These are phyloP conservation scores for Volucella inanis DNA, from an alignment of 2,888 invertebrate genomes.

Conservation along the genomic window DNA sequence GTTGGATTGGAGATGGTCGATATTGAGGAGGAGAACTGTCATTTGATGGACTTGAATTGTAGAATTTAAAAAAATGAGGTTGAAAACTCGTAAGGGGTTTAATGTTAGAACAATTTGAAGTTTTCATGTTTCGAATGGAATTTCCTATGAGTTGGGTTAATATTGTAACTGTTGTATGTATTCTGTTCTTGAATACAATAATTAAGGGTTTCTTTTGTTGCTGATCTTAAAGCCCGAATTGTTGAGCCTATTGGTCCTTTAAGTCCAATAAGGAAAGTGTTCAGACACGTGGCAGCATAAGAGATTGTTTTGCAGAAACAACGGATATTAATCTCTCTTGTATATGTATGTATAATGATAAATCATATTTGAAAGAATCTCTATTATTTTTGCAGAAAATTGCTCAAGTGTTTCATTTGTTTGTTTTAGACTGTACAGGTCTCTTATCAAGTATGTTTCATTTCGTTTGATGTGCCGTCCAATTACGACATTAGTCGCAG, in stretches of 20 bases:
- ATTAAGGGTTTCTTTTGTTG: constrained; percentile 32
- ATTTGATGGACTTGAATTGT: constrained; percentile 5
- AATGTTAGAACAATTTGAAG: constrained; percentile 3
- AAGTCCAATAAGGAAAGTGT: constrained; percentile 48
- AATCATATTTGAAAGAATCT: constrained; percentile 11
- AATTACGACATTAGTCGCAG: constrained; percentile 9
- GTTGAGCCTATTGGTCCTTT: constrained; percentile 61
- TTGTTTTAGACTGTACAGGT: constrained; percentile 14
- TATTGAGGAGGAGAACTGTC: not conserved
- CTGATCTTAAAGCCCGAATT: constrained; percentile 54
- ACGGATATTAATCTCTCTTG: not conserved
- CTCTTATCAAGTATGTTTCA: constrained; percentile 27
- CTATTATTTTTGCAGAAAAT: constrained; percentile 24
- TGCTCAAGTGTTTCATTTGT: constrained; percentile 4
- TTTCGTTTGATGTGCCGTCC: constrained; percentile 10
- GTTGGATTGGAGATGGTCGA: constrained; percentile 7
- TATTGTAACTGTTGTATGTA: constrained; percentile 25
- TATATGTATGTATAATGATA: constrained; percentile 23
- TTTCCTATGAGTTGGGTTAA: not conserved
- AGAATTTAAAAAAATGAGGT: constrained; percentile 3
- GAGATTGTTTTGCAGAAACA: constrained; percentile 1
- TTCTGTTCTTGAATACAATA: constrained; percentile 61
- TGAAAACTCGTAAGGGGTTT: constrained; percentile 14
- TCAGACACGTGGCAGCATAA: constrained; percentile 1
- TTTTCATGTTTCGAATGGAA: constrained; percentile 6